Evolutionary conservation across 2,113 vertebrate species (phyloP), one percentile per base, ranked within the genome.

Genomic region (Urocynchramus pylzowi): DNA sequence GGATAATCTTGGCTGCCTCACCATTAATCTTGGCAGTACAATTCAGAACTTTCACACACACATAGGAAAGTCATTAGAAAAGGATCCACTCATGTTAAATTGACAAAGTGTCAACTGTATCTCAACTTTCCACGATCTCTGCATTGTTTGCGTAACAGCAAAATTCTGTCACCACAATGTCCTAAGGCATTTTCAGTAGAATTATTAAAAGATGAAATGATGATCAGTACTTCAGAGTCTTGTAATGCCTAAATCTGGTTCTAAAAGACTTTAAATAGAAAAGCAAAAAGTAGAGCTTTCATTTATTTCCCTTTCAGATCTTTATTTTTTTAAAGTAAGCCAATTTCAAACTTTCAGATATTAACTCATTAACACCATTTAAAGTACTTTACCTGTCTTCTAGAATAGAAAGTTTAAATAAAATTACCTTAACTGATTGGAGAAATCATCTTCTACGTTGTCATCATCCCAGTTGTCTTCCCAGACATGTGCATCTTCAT

Each of bases 381-480:
- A 10, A 83, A 68, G 24, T 30, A 83, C 64, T 69, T 75, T 59
- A 57, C 7, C 26, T 22, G 33, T 11, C 33, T 82, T 82, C n/a
- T 74, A 41, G 41, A 95, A 76, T 10, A 52, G 21, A 2, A 80
- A 60, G 24, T 78, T 87, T 71, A 74, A 78, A 64, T 35, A 79
- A 89, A 77, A 31, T 97, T 96, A 99, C 99, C 99, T 98, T 96
- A 99, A 96, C 88, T 99, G 99, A 97, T 99, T 99, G 71, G 99
- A 99, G 96, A 99, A 99, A 96, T 99, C 99, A 89, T 99, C 99
- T 84, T 99, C 99, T 41, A 99, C 99, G 11, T 99, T 99, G 97
- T 99, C 99, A 93, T 99, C 99, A 86, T 99, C 99, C 99, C 99
- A 99, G 87, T 99, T 99, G 97, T 99, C 99, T 86, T 99, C 99